These are phyloP conservation scores for Capitella teleta DNA, from an alignment of 1,140 invertebrate genomes.

Conservation along the genomic window DNA sequence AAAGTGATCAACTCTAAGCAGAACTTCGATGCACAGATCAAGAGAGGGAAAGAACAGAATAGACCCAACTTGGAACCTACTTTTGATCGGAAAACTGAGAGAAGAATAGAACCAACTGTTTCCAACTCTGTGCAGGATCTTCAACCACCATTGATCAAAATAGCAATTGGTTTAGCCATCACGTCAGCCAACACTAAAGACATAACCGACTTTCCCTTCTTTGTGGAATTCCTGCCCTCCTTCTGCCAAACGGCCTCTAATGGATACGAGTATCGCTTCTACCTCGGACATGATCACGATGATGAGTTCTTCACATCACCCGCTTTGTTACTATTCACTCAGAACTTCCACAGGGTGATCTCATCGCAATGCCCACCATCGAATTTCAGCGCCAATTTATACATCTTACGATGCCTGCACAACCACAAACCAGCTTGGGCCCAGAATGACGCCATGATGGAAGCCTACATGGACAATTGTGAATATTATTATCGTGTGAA, in stretches of 20 bases:
- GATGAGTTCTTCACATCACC: conserved; percentile 2
- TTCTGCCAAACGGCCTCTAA: conserved; percentile 9
- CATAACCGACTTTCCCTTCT: conserved; percentile 5
- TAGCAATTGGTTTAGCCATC: conserved; percentile 13
- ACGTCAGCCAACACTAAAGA: neutral
- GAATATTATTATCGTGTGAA: conserved; percentile 14
- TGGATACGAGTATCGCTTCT: conserved; percentile 12
- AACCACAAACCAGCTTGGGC: conserved; percentile 10
- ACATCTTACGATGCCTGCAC: conserved; percentile 11
- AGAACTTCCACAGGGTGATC: conserved; percentile 3
- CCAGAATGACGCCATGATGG: conserved; percentile 14
- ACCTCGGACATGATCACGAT: conserved; percentile 4
- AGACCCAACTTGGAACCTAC: too few species aligned
- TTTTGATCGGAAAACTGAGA: too few species aligned
- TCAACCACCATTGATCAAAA: too few species aligned
- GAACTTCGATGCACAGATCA: too few species aligned
- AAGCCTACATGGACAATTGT: conserved; percentile 11
- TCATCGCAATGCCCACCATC: neutral
- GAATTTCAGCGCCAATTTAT: neutral
- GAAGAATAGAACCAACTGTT: too few species aligned
- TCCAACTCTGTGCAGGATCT: too few species aligned
- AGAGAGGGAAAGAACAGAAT: too few species aligned
- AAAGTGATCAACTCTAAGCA: too few species aligned
- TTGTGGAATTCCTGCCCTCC: conserved; percentile 5
- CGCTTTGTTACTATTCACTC: neutral